Evolutionary conservation across 1,140 invertebrate genomes (phyloP), one percentile per base, ranked within the genome.

Genomic region (Drosophila biarmipes): DNA sequence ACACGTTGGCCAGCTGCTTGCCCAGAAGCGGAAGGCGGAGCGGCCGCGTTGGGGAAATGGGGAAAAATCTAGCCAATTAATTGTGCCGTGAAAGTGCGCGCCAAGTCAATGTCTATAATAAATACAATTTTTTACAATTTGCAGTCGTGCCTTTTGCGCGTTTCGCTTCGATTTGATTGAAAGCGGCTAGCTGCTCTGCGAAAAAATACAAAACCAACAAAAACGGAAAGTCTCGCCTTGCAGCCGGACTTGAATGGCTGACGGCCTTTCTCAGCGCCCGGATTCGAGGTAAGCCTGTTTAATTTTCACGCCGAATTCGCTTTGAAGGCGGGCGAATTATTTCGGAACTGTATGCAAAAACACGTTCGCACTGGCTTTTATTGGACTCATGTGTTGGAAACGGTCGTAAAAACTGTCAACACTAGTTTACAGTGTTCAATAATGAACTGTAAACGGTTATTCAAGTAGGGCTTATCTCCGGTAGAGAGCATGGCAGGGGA

Each of bases 41-140:
- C 3, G 45, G 21, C 43, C 19, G 14, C 54, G 19, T 35, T 19
- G 43, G 68, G 46, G 24, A 58, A 37, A 62, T 27, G 31, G 31
- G 66, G 55, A 76, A 64, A 81, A 81, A 82, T 81, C 78, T 87
- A 82, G 74, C 73, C 82, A 86, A 87, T 86, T 86, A 86, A 87
- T 86, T 51, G 73, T 64, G 80, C 75, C 56, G 82, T 67, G 84
- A 86, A 86, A 86, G 82, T 86, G 81, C 75, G 45, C 59, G 61
- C 42, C 71, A 53, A 55, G 69, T 62, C 63, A 66, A 64, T 71
- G 49, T 73, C 67, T 59, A 74, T 86, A 86, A 86, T 87, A 82
- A 82, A 86, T 82, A 82, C 78, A 43, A 81, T 78, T 82, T 86
- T 82, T 71, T 87, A 63, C 77, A 67, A 80, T 87, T 87, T 75